Evolutionary conservation across 2,888 invertebrate species (phyloP).

Genomic region (Orchestes rusci): DNA sequence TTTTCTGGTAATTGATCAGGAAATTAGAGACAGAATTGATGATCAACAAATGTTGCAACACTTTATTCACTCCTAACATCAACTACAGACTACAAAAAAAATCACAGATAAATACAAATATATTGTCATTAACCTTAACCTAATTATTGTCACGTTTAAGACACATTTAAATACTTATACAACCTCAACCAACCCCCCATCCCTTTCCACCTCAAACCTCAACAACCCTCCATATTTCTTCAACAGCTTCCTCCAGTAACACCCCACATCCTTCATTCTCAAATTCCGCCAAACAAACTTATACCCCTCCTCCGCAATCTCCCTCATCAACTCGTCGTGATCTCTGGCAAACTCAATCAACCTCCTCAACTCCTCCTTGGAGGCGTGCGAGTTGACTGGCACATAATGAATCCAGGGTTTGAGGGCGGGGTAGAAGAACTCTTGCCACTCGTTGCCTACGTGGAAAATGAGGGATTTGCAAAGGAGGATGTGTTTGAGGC

Average conservation of each 20-base stretch:
- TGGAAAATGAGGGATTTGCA: constrained; percentile 91
- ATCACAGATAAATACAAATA: too few relatives aligned
- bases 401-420: constrained; percentile 96
- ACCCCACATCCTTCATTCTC: constrained; percentile 70
- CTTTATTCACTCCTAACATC: too few relatives aligned
- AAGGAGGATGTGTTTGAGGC: constrained; percentile 91
- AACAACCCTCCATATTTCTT: constrained; percentile 66
- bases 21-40: too few relatives aligned
- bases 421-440: constrained; percentile 87
- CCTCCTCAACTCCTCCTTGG: constrained; percentile 60
- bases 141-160: too few relatives aligned
- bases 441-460: constrained; percentile 88
- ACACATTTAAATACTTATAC: background rate
- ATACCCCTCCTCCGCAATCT: constrained; percentile 78
- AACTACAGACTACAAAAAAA: too few relatives aligned
- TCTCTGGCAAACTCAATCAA: constrained; percentile 67
- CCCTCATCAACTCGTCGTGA: constrained; percentile 64
- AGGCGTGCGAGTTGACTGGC: constrained; percentile 63
- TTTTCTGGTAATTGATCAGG: too few relatives aligned
- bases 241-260: constrained; percentile 81
- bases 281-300: constrained; percentile 79
- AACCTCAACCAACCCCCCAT: constrained; percentile 50
- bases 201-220: constrained; percentile 55
- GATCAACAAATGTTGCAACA: too few relatives aligned
- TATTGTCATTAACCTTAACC: too few relatives aligned